These are phyloP conservation scores for Ryuthela nishihirai DNA, from an alignment of 2,888 invertebrate species.

Conservation along the genomic window DNA sequence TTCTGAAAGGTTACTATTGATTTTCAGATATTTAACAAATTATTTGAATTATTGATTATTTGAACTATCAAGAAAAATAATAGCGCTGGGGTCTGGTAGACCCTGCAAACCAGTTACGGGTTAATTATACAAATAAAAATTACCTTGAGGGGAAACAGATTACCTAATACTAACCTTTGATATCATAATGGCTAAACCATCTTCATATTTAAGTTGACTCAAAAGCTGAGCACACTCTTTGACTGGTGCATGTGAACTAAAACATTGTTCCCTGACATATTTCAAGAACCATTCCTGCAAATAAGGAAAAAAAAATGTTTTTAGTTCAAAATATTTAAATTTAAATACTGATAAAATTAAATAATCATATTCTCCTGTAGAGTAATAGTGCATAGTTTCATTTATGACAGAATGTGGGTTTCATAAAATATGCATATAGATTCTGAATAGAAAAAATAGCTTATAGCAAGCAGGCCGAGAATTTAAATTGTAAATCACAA, in stretches of 20 bases:
- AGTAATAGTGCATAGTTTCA: not conserved
- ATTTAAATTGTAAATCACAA: too few species aligned
- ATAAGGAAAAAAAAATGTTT: not conserved
- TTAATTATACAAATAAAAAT: too few species aligned
- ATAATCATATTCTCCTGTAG: not conserved
- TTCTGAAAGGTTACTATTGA: too few species aligned
- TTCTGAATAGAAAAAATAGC: not conserved
- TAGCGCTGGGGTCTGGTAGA: too few species aligned
- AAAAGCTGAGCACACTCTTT: conserved; percentile 60
- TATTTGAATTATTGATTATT: too few species aligned
- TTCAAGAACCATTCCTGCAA: conserved; percentile 49
- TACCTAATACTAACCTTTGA: conserved; percentile 48
- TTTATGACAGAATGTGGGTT: not conserved
- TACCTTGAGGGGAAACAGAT: too few species aligned
- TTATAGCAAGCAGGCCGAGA: too few species aligned
- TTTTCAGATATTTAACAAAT: too few species aligned
- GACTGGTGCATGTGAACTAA: conserved; percentile 50
- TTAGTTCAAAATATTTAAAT: not conserved
- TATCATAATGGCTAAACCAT: conserved; percentile 57
- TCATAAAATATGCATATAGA: not conserved
- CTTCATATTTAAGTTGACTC: conserved; percentile 58
- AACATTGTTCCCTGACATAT: conserved; percentile 52
- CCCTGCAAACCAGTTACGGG: too few species aligned
- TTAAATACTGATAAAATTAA: not conserved
- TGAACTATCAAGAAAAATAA: too few species aligned